Evolutionary conservation across 2,113 vertebrate genomes (phyloP).

Genomic region (Brachypodius melanocephalos): DNA sequence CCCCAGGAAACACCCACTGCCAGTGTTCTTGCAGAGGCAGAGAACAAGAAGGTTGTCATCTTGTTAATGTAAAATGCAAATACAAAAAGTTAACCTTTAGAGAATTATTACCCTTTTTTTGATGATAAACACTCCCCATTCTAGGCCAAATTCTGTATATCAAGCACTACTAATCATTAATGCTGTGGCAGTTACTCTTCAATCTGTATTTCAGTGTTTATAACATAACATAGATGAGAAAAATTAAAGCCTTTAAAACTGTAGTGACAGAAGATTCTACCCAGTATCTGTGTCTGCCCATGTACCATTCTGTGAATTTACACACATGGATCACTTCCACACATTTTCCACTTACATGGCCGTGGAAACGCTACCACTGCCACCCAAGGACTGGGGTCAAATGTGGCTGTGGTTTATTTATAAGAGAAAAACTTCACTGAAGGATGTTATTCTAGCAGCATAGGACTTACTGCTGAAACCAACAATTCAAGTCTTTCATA

Average conservation of each 20-base stretch:
- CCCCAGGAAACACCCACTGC: not conserved
- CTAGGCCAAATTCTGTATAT: not conserved
- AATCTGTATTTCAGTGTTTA: not conserved
- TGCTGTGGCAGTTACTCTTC: not conserved
- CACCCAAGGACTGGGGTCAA: not conserved
- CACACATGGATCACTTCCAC: fast-evolving
- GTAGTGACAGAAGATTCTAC: not conserved
- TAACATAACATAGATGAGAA: not conserved
- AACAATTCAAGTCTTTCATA: not conserved
- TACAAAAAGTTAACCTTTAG: not conserved
- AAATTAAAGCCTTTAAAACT: not conserved
- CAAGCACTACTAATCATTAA: not conserved
- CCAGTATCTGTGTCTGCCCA: not conserved
- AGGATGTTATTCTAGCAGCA: not conserved
- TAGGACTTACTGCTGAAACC: not conserved
- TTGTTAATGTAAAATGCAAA: not conserved
- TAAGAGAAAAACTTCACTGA: not conserved
- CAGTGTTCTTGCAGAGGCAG: not conserved
- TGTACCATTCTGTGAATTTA: not conserved
- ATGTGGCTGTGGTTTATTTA: not conserved
- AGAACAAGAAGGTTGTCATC: not conserved
- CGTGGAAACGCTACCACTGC: not conserved
- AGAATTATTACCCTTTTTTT: not conserved
- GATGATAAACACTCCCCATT: not conserved
- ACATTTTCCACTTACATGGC: not conserved